Evolutionary conservation across 2,888 invertebrate genomes (phyloP).

Genomic region (Orthosia cruda): DNA sequence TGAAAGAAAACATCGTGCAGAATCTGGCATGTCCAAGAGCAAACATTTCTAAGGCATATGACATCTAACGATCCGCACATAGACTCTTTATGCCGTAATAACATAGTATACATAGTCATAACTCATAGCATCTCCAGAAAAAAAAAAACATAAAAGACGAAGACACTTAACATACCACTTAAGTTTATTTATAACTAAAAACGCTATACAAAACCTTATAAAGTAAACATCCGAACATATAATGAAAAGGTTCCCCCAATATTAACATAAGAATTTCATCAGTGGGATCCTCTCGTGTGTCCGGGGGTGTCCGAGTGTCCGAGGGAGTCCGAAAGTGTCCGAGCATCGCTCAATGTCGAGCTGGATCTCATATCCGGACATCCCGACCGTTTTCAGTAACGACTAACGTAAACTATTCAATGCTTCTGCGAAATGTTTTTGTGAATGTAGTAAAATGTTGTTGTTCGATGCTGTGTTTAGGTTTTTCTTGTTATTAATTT

Average conservation of each 20-base stretch:
- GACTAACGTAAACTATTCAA: constrained; percentile 70
- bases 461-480: not conserved
- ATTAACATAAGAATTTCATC: constrained; percentile 75
- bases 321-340: constrained; percentile 50
- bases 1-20: too few species aligned
- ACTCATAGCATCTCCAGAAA: not conserved
- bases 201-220: constrained; percentile 38
- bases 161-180: not conserved
- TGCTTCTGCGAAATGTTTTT: constrained; percentile 49
- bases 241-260: constrained; percentile 64
- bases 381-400: constrained; percentile 66
- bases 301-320: constrained; percentile 49
- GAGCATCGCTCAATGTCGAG: constrained; percentile 74
- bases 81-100: too few species aligned
- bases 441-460: constrained; percentile 12
- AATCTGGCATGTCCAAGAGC: too few species aligned
- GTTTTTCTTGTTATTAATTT: constrained; percentile 33
- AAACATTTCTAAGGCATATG: too few species aligned
- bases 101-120: too few species aligned
- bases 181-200: constrained; percentile 31
- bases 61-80: too few species aligned
- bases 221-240: constrained; percentile 51
- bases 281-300: constrained; percentile 47
- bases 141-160: constrained; percentile 5
- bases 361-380: constrained; percentile 74